A percentile compares a stretch with the other conserved stretches of the same genome.
phyloP scores from a whole-genome alignment of 2,888 invertebrate species.

The Hermaeophaga mercurialis region DNA sequence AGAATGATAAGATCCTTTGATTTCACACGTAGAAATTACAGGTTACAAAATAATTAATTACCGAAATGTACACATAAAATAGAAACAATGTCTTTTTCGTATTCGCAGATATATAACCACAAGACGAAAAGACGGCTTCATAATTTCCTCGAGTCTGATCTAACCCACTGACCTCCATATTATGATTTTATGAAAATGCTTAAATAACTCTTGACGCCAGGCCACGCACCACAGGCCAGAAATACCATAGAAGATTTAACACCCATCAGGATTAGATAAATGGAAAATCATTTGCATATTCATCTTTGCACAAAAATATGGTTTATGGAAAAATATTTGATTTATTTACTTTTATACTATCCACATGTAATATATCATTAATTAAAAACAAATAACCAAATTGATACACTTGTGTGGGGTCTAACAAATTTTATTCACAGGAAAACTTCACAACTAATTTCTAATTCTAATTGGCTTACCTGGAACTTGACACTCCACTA shows the following conservation, averaged over 20 bases:
- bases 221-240: background rate
- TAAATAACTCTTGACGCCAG: background rate
- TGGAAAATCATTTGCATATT: background rate
- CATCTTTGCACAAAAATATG: background rate
- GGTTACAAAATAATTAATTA: background rate
- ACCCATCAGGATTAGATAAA: background rate
- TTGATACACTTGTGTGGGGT: too few species aligned
- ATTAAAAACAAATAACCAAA: too few species aligned
- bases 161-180: background rate
- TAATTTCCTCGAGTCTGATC: background rate
- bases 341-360: too few species aligned
- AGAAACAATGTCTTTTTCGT: background rate
- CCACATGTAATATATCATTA: too few species aligned
- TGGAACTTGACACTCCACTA: too few species aligned
- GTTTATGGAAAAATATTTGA: background rate
- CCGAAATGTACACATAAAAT: background rate
- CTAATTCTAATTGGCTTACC: too few species aligned
- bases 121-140: background rate
- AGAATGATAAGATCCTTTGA: background rate
- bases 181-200: background rate
- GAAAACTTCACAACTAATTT: too few species aligned
- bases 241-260: slow-evolving; percentile 1
- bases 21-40: background rate
- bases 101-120: background rate
- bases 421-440: too few species aligned